These are phyloP conservation scores for Unio pictorum DNA, from an alignment of 2,888 invertebrate genomes.

Conservation along the genomic window DNA sequence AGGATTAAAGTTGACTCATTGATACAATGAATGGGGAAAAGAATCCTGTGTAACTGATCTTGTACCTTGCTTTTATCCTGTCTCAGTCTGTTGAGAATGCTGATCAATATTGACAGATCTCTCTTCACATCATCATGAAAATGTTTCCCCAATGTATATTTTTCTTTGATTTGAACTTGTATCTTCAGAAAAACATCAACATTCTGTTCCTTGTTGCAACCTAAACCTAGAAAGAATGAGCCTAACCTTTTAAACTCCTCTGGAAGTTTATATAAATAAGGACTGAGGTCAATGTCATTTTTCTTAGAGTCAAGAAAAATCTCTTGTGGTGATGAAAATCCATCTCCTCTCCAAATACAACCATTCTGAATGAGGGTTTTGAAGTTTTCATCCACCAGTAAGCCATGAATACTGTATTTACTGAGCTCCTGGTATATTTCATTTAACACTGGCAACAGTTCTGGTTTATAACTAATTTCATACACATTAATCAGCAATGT, in stretches of 20 bases:
- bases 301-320: conserved; percentile 1
- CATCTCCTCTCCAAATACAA: conserved; percentile 11
- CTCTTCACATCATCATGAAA: not conserved
- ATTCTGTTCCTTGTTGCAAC: conserved; percentile 14
- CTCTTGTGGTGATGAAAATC: conserved; percentile 14
- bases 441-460: conserved; percentile 9
- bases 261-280: conserved; percentile 24
- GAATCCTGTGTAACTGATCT: conserved; percentile 1
- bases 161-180: conserved; percentile 3
- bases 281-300: conserved; percentile 16
- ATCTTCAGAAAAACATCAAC: conserved; percentile 3
- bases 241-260: conserved; percentile 9
- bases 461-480: conserved; percentile 7
- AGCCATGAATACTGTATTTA: no score
- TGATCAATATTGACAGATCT: conserved; percentile 4
- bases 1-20: no score
- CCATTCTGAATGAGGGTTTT: no score
- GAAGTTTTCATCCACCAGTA: conserved; percentile 3
- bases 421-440: no score
- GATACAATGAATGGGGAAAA: conserved; percentile 13
- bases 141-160: no score
- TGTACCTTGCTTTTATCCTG: conserved; percentile 5
- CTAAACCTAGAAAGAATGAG: conserved; percentile 12
- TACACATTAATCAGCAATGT: conserved; percentile 6
- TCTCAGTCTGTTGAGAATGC: conserved; percentile 19